Percentiles rank a stretch among this genome's conserved stretches.
Conservation (phyloP, 2,113 vertebrate genomes). For the Anas platyrhynchos region DNA sequence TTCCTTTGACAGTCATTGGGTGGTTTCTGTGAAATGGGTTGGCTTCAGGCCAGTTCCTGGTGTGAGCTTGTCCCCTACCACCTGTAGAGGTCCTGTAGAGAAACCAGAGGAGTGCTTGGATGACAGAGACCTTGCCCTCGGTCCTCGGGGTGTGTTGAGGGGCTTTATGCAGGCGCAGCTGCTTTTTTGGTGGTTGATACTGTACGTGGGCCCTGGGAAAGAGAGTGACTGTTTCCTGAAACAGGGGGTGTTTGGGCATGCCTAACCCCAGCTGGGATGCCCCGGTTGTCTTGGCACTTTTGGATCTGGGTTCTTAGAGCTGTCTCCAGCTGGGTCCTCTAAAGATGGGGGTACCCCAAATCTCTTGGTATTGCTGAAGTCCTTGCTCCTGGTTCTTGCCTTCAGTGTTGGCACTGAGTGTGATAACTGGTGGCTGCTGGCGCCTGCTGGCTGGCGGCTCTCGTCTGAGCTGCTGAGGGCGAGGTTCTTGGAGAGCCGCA, state of each 20-base stretch:
- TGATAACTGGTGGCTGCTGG: not conserved
- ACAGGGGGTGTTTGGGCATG: not conserved
- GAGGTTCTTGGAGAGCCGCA: not conserved
- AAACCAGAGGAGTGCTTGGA: not conserved
- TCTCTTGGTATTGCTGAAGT: not conserved
- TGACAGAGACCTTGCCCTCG: not conserved
- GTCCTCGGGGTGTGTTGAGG: not conserved
- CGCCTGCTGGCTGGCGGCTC: not conserved
- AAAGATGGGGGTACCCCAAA: not conserved
- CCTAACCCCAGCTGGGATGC: not conserved
- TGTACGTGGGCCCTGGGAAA: not conserved
- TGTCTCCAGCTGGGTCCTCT: not conserved
- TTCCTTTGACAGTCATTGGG: not conserved
- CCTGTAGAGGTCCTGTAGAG: not conserved
- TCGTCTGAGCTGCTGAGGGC: rapidly evolving
- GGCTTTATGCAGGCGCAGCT: not conserved
- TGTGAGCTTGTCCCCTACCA: not conserved
- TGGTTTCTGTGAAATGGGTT: not conserved
- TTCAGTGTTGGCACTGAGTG: not conserved
- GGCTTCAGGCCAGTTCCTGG: not conserved
- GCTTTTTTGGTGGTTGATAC: not conserved
- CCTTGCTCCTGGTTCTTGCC: not conserved
- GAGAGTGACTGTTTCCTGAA: not conserved
- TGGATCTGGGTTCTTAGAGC: not conserved
- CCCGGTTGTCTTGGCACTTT: not conserved